Evolutionary conservation across 2,888 invertebrate species (phyloP).

Genomic region (Euproctis similis): DNA sequence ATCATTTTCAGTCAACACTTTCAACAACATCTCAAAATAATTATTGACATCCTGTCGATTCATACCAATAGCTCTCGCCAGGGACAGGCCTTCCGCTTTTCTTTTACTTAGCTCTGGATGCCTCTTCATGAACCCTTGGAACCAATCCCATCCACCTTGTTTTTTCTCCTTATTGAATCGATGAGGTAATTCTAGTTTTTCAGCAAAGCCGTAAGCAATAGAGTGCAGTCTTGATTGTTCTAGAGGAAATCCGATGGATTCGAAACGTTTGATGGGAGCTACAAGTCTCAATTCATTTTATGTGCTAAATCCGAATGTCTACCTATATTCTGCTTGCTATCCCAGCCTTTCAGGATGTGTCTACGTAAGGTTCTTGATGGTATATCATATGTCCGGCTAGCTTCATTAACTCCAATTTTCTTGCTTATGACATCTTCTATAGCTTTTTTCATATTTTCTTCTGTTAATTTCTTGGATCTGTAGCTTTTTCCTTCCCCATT

Average conservation of each 20-base stretch:
- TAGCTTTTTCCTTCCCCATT: no score
- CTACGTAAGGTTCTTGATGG: conserved; percentile 1
- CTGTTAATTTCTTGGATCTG: no score
- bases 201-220: conserved; percentile 10
- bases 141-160: conserved; percentile 10
- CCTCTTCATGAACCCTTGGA: conserved; percentile 7
- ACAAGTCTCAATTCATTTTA: conserved; percentile 1
- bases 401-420: conserved; percentile 1
- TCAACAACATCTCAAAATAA: conserved; percentile 2
- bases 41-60: conserved; percentile 1
- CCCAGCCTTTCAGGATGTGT: no score
- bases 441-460: no score
- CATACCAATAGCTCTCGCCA: conserved; percentile 2
- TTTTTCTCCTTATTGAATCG: conserved; percentile 7
- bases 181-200: conserved; percentile 6
- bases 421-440: neutral
- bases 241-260: conserved; percentile 7
- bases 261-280: conserved; percentile 1
- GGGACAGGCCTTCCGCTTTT: conserved; percentile 7
- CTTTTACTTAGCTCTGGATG: conserved; percentile 7
- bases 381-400: neutral
- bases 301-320: neutral
- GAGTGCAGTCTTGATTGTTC: conserved; percentile 9
- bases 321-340: neutral
- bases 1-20: conserved; percentile 1